A percentile compares a stretch with the other conserved stretches of the same genome.
These are phyloP conservation scores for Penaeus vannamei DNA, from an alignment of 1,140 invertebrate genomes.

Conservation along the genomic window DNA sequence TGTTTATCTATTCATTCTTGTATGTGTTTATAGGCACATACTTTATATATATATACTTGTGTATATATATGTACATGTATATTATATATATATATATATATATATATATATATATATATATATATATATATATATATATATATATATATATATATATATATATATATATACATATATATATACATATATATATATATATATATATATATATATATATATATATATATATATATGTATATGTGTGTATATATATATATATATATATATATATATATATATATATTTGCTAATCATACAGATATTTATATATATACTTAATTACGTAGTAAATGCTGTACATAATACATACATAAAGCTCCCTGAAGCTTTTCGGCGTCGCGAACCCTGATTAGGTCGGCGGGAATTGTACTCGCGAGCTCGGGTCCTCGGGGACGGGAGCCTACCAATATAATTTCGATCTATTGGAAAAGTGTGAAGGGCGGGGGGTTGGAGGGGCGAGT, in stretches of 20 bases:
- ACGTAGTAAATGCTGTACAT: not conserved
- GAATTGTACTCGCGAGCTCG: too few species aligned
- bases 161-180: too few species aligned
- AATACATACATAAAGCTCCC: not conserved
- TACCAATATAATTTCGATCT: too few species aligned
- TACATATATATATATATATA: too few species aligned
- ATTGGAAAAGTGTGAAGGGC: too few species aligned
- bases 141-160: too few species aligned
- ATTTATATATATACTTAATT: not conserved
- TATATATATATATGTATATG: not conserved
- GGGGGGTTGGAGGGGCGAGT: too few species aligned
- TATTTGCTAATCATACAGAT: not conserved
- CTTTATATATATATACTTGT: not conserved
- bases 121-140: not conserved
- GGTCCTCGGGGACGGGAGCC: too few species aligned
- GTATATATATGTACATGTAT: not conserved
- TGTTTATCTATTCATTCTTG: too few species aligned
- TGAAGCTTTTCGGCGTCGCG: too few species aligned
- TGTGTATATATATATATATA: not conserved
- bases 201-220: not conserved
- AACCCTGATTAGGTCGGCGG: too few species aligned
- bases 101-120: constrained; percentile 4
- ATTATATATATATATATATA: not conserved
- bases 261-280: not conserved
- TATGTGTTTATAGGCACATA: too few species aligned